phyloP scores from a whole-genome alignment of 2,113 vertebrate genomes.

The Microcebus griseorufus region DNA sequence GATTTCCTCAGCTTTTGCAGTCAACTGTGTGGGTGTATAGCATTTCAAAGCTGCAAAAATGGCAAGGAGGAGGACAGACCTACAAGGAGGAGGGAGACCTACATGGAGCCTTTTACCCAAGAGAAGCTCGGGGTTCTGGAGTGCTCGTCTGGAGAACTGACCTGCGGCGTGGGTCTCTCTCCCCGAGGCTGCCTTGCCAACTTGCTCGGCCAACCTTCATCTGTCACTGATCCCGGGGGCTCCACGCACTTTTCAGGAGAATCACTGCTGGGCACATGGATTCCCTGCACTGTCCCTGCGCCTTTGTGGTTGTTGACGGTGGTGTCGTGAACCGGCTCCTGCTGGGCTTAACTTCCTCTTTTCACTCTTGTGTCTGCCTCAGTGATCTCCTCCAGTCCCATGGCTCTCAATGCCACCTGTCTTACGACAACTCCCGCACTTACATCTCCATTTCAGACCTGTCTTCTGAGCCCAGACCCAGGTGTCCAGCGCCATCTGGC shows the following conservation, averaged over 20 bases:
- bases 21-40: background rate
- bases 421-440: background rate
- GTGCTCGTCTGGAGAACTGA: background rate
- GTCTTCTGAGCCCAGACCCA: background rate
- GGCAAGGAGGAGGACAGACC: background rate
- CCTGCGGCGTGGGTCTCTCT: background rate
- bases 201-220: constrained; percentile 42
- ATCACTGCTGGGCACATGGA: background rate
- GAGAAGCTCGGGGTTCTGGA: background rate
- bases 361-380: background rate
- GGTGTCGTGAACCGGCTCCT: background rate
- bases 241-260: background rate
- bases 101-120: background rate
- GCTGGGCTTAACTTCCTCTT: background rate
- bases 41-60: background rate
- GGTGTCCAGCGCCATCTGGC: background rate
- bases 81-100: background rate
- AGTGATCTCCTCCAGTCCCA: background rate
- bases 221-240: background rate
- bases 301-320: background rate
- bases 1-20: background rate
- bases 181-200: background rate
- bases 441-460: background rate
- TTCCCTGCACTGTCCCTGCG: background rate
- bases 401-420: background rate